A percentile compares a stretch with the other conserved stretches of the same genome.
Evolutionary conservation across 2,888 invertebrate genomes (phyloP).

Genomic region (Azorinus chamasolen): DNA sequence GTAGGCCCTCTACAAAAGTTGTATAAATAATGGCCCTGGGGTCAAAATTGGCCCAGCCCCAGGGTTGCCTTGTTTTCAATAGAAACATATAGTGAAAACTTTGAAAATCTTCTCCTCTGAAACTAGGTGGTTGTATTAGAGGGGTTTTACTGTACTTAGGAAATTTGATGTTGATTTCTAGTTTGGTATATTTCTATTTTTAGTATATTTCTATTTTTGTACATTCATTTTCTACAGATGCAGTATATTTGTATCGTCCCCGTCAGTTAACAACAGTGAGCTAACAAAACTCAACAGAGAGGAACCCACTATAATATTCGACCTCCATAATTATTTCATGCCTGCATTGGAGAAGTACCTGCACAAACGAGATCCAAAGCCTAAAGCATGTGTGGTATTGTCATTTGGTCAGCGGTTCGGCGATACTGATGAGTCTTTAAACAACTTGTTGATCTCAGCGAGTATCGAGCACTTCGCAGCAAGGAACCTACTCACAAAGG

Average conservation of each 20-base stretch:
- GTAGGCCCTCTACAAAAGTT: no score
- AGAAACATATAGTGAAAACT: no score
- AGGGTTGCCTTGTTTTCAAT: no score
- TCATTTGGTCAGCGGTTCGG: slow-evolving; percentile 75
- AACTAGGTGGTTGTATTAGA: no score
- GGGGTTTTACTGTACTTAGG: no score
- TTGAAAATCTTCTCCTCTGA: no score
- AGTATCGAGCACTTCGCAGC: slow-evolving; percentile 66
- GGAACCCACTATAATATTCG: slow-evolving; percentile 65
- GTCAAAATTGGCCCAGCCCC: no score
- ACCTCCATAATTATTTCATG: slow-evolving; percentile 65
- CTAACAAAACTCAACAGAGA: slow-evolving; percentile 67
- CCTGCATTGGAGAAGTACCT: slow-evolving; percentile 59
- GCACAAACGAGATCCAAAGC: slow-evolving; percentile 52
- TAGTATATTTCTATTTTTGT: no score
- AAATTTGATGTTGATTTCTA: no score
- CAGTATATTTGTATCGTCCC: slow-evolving; percentile 69
- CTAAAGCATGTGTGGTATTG: slow-evolving; percentile 67
- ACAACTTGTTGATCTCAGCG: slow-evolving; percentile 69
- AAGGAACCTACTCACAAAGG: slow-evolving; percentile 57
- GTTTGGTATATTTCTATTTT: no score
- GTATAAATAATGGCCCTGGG: no score
- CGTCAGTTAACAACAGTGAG: slow-evolving; percentile 42
- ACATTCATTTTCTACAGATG: slow-evolving; percentile 60
- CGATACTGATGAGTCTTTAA: slow-evolving; percentile 44